Base-by-base conservation (phyloP, 2,113 vertebrate genomes). In the Tautogolabrus adspersus region DNA sequence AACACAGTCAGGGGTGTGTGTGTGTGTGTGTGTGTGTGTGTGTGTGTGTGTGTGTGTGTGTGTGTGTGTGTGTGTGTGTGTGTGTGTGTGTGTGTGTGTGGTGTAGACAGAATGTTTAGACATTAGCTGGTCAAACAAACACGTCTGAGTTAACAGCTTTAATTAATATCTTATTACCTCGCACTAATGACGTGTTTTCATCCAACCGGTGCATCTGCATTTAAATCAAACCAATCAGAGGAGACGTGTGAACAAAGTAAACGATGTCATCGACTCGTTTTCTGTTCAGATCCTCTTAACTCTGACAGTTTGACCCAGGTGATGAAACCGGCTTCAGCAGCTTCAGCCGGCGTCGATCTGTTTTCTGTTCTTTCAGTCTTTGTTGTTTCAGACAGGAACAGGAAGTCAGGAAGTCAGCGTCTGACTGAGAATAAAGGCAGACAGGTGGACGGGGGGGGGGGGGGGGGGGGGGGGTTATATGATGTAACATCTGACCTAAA, bases 371-470 rank as follows among this genome's bases (percentile, higher is more conserved):
- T 66, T 80, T 40, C 1, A 55, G 77, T 64, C 65, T 75, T 72
- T 82, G 85, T 84, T 72, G 78, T 62, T 72, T 61, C 75, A 84
- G 78, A 84, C 85, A 30, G 81, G 77, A 84, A 75, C 34, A 76
- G 77, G 77, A 80, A 68, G 26, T 18, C 70, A 79, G 85, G 85
- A 84, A 82, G 85, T 82, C 44, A 6, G 10, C 2, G 52, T 74
- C 69, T 67, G 13, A 5, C 8, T 11, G 46, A 77, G 21, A 58
- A 63, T 1, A 73, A 49, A 77, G 21, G 34, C 40, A 12, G 16
- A 49, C 61, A 79, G 61, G 57, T 79, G 70, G 16, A 26, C 49
- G 6, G 0, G 22, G 38, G 44, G 37, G 5, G 11, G 40, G 9
- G 9, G 11, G 40, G 9, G 9, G 6, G 18, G n/a, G 13, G 15